Percentiles rank a stretch among this genome's conserved stretches.
phyloP scores from a whole-genome alignment of 2,797 vertebrate species.

The Anguilla obscura region DNA sequence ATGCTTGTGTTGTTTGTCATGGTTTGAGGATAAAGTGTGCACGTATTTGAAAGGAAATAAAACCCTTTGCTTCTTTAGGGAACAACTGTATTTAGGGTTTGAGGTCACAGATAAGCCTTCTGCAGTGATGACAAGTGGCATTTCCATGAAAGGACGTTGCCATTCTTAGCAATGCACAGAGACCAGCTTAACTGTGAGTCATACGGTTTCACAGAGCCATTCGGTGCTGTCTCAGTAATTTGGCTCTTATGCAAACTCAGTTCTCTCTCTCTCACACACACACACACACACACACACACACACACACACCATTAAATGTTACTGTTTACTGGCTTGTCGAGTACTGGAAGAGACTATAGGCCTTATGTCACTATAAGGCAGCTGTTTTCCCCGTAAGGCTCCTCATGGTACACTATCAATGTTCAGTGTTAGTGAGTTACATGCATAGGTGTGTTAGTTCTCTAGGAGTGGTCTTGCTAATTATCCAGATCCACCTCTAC shows the following conservation, averaged over 20 bases:
- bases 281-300: neutral
- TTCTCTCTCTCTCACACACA: neutral
- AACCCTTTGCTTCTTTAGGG: neutral
- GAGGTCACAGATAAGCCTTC: constrained; percentile 15
- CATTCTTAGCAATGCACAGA: neutral
- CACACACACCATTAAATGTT: neutral
- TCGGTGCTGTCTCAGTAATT: neutral
- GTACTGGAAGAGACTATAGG: too few species aligned
- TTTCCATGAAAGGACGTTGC: constrained; percentile 13
- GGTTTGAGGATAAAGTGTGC: neutral
- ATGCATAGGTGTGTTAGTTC: too few species aligned
- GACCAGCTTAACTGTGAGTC: neutral
- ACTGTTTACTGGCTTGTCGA: too few species aligned
- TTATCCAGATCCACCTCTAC: too few species aligned
- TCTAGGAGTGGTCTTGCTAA: too few species aligned
- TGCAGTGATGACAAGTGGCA: constrained; percentile 7
- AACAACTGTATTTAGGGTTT: neutral
- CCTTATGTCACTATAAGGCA: too few species aligned
- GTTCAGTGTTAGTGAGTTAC: too few species aligned
- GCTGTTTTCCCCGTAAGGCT: too few species aligned
- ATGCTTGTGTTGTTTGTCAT: neutral
- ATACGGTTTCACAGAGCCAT: neutral
- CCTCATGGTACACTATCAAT: too few species aligned
- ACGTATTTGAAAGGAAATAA: neutral
- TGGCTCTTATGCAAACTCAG: neutral